Evolutionary conservation across 2,113 vertebrate genomes (phyloP).

Genomic region (Calyptommatus sinebrachiatus): DNA sequence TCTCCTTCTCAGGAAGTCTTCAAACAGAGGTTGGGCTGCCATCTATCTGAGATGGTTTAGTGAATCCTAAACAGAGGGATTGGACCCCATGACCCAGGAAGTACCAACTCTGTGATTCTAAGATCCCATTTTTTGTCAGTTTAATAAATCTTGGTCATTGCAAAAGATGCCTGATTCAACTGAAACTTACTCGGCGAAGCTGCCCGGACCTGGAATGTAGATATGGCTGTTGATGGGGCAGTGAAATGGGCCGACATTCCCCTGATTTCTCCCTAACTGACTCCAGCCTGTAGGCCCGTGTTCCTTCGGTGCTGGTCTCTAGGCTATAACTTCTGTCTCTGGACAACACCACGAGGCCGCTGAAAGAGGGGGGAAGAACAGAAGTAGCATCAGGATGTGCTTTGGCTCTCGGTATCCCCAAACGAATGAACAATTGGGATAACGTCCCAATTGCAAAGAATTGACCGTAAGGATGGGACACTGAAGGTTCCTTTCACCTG

Average conservation of each 20-base stretch:
- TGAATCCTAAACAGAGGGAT: no score
- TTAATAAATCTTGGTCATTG: neutral
- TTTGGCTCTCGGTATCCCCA: no score
- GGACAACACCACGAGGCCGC: constrained; percentile 79
- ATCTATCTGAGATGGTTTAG: no score
- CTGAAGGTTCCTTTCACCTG: no score
- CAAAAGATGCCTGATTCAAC: neutral
- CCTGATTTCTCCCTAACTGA: neutral
- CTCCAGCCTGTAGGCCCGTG: constrained; percentile 49
- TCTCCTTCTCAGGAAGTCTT: no score
- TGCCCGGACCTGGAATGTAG: constrained; percentile 3
- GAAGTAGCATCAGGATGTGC: neutral
- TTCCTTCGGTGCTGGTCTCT: constrained; percentile 56
- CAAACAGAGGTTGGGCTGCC: no score
- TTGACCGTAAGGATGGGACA: neutral
- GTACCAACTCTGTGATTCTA: no score
- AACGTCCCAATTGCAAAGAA: neutral
- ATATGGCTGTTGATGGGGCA: fast-evolving
- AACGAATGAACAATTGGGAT: neutral
- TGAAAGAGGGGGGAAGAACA: constrained; percentile 54
- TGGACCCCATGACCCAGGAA: no score
- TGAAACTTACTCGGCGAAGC: constrained; percentile 60
- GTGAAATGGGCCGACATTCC: constrained; percentile 34
- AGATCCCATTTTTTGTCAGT: no score
- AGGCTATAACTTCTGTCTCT: constrained; percentile 77